A percentile compares a stretch with the other conserved stretches of the same genome.
phyloP scores from a whole-genome alignment of 2,113 vertebrate species.

The Ceyx cyanopectus region DNA sequence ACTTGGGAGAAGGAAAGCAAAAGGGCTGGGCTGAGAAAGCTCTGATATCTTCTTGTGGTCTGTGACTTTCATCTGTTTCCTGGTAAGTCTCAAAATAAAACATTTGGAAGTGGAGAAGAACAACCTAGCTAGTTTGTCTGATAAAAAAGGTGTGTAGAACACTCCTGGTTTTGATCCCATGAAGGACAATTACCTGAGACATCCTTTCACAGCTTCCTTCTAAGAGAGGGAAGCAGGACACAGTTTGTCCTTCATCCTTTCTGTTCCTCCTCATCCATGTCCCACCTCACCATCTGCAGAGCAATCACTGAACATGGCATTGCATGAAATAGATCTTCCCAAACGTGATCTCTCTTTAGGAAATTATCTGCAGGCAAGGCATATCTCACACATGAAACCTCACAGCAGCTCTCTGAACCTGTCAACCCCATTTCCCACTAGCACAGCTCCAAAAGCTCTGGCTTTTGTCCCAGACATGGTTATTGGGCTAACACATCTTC shows the following conservation, averaged over 20 bases:
- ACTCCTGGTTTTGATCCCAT: fast-evolving
- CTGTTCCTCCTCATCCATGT: neutral
- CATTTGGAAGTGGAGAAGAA: neutral
- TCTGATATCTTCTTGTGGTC: neutral
- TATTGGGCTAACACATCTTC: neutral
- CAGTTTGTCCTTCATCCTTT: neutral
- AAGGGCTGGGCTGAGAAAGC: neutral
- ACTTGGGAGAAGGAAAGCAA: neutral
- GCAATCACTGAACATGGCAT: neutral
- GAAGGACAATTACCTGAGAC: neutral
- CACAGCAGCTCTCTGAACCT: fast-evolving
- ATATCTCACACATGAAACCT: neutral
- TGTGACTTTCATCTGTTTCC: neutral
- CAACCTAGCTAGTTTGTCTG: neutral
- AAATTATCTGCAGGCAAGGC: neutral
- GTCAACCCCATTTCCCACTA: neutral
- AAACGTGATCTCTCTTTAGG: neutral
- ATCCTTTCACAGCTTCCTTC: neutral
- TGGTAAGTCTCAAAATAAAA: neutral
- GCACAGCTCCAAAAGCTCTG: no score
- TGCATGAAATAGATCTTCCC: neutral
- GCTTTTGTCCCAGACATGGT: neutral
- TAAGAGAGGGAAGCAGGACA: neutral
- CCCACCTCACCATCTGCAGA: fast-evolving
- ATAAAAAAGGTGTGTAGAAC: neutral